Evolutionary conservation across 2,797 vertebrate species (phyloP).

Genomic region (Aplochiton taeniatus): DNA sequence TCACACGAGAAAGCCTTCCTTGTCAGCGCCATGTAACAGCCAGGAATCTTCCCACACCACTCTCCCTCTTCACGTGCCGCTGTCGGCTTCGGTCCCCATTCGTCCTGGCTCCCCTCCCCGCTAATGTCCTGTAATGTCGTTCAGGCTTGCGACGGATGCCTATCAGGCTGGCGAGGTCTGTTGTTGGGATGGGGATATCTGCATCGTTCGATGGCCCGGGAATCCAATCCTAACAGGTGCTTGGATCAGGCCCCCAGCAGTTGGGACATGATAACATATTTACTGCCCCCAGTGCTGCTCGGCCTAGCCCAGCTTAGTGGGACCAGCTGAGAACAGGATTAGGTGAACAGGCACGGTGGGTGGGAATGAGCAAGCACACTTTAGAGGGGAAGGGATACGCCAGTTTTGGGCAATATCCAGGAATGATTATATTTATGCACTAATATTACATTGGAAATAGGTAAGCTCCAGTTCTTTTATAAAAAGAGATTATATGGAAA

Average conservation of each 20-base stretch:
- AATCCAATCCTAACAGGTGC: conserved; percentile 8
- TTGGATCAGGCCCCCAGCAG: background rate
- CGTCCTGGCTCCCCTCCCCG: background rate
- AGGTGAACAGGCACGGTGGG: background rate
- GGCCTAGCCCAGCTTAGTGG: background rate
- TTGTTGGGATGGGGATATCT: background rate
- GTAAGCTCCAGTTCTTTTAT: no score
- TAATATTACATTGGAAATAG: no score
- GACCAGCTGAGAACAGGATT: background rate
- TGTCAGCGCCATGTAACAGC: conserved; percentile 2
- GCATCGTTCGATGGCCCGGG: background rate
- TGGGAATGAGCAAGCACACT: background rate
- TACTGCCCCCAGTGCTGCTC: background rate
- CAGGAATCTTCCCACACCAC: conserved; percentile 4
- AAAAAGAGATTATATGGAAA: no score
- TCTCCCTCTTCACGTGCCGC: background rate
- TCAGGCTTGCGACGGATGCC: background rate
- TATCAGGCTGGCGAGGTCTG: background rate
- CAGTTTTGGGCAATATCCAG: background rate
- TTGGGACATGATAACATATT: conserved; percentile 3
- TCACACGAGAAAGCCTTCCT: background rate
- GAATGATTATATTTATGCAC: background rate
- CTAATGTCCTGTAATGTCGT: background rate
- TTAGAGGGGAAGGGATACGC: background rate
- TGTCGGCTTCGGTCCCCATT: background rate